phyloP scores from a whole-genome alignment of 2,797 vertebrate species.

The Spinibarbus caldwelli region DNA sequence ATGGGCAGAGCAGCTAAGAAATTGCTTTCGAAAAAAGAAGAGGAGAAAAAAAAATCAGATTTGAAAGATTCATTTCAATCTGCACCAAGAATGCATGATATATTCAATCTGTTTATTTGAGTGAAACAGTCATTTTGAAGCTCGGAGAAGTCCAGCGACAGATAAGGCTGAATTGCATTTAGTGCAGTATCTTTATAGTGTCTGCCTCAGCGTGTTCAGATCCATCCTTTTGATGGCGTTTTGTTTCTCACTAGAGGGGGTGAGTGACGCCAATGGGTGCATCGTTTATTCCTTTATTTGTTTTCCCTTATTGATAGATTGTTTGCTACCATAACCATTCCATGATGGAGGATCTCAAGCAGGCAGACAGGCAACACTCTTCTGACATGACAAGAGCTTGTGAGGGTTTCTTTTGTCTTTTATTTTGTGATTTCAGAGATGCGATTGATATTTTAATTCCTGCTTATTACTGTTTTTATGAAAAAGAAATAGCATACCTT shows the following conservation, averaged over 20 bases:
- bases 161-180: conserved; percentile 76
- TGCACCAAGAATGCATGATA: conserved; percentile 77
- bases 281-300: conserved; percentile 74
- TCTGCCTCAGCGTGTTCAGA: conserved; percentile 62
- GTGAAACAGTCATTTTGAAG: conserved; percentile 80
- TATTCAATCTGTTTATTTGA: conserved; percentile 84
- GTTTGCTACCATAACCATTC: conserved; percentile 73
- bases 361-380: conserved; percentile 63
- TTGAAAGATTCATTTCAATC: conserved; percentile 82
- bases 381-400: not conserved
- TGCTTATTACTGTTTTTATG: not conserved
- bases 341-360: conserved; percentile 71
- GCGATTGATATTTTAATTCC: conserved; percentile 1
- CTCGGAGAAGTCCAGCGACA: conserved; percentile 64
- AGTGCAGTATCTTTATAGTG: conserved; percentile 56
- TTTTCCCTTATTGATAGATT: conserved; percentile 75
- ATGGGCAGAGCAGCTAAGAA: conserved; percentile 75
- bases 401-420: not conserved
- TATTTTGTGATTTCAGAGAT: not conserved
- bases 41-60: conserved; percentile 63
- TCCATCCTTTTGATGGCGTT: conserved; percentile 68
- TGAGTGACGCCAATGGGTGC: conserved; percentile 54
- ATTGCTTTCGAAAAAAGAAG: conserved; percentile 72
- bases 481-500: not conserved
- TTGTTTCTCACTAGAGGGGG: conserved; percentile 57